Evolutionary conservation across 2,113 vertebrate species (phyloP), one percentile per base, ranked within the genome.

Genomic region (Eudyptes chrysolophus): DNA sequence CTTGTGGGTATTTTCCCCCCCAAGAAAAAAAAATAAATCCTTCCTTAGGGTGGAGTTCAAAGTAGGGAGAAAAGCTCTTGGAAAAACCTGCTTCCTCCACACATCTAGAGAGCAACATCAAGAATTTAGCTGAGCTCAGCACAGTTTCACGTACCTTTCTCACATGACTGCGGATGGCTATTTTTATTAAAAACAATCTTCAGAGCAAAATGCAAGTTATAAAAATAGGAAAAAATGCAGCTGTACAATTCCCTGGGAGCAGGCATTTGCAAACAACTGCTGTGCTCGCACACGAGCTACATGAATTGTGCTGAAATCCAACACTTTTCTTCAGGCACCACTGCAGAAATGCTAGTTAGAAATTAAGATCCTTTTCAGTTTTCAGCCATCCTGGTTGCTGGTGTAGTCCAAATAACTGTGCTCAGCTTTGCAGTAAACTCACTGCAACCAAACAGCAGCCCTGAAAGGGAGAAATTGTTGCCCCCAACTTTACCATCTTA

Each of bases 331-430:
- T 66, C 48, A 58, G 38, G 51, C 36, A 61, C 34, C 9, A 1
- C 40, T 2, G 0, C 1, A 6, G 60, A 38, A 88, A 36, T 0
- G 0, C 16, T 10, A 2, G 25, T 29, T 26, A 32, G 34, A 36
- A 30, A 21, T 10, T 7, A 68, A 64, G 61, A 58, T 21, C 10
- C 27, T 36, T 25, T 25, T 32, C 54, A 7, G 15, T 52, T 54
- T 29, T 17, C 29, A 64, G 15, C 44, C 57, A 30, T 2, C 9
- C 64, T 22, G 26, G 4, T 51, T 76, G 15, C 78, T 54, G 60
- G 7, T 1, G 3, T 32, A 27, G n/a, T 3, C 24, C 10, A 4
- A 69, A 15, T 5, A 38, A 32, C 0, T 15, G 25, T 4, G 40
- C 61, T 52, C 49, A 61, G 75, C 57, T 44, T 7, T 69, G 71